Evolutionary conservation across 1,140 invertebrate species (phyloP).

Genomic region (Saxidomus purpurata): DNA sequence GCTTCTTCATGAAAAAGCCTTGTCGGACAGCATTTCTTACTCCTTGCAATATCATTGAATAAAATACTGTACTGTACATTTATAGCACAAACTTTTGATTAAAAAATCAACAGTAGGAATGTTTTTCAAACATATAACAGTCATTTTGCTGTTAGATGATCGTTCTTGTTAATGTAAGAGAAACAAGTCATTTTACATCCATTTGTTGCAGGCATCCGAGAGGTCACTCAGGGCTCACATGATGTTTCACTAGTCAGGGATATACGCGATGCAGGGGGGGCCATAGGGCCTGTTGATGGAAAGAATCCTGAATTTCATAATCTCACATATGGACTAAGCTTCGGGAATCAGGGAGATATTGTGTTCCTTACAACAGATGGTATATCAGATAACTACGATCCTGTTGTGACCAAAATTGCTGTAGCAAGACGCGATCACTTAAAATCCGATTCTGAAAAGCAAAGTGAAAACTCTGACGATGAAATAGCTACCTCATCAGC

Average conservation of each 20-base stretch:
- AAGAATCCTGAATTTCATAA: slow-evolving; percentile 96
- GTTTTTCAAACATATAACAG: no score
- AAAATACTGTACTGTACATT: no score
- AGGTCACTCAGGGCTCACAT: slow-evolving; percentile 92
- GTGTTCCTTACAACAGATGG: slow-evolving; percentile 97
- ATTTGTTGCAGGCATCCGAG: slow-evolving; percentile 88
- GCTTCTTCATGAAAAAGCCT: no score
- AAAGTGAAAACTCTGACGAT: slow-evolving; percentile 59
- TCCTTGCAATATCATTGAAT: no score
- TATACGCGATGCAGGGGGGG: slow-evolving; percentile 96
- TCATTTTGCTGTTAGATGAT: no score
- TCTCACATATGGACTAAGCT: slow-evolving; percentile 95
- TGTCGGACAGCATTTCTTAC: no score
- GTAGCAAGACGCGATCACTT: slow-evolving; percentile 87
- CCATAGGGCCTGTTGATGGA: slow-evolving; percentile 94
- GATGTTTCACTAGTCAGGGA: slow-evolving; percentile 95
- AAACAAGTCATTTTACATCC: no score
- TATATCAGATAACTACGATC: slow-evolving; percentile 98
- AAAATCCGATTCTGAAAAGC: slow-evolving; percentile 27
- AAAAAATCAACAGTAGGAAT: no score
- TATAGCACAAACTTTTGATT: no score
- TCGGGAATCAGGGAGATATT: slow-evolving; percentile 94
- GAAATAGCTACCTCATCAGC: slow-evolving; percentile 63
- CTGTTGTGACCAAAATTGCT: slow-evolving; percentile 97
- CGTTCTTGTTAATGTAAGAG: no score